Conservation (phyloP, 2,888 invertebrate genomes). For the Schizaphis graminum region DNA sequence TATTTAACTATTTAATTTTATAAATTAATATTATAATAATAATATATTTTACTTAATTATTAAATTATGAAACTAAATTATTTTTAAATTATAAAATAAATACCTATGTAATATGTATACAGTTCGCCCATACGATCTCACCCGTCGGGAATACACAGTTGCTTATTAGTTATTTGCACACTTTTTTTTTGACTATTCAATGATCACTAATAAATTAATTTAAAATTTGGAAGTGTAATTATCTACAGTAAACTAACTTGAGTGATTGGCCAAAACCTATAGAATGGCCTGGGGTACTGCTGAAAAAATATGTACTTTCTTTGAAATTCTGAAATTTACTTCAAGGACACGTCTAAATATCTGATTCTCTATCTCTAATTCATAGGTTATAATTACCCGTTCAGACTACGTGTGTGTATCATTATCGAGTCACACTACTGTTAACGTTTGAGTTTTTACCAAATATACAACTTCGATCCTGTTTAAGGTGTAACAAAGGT, state of each 20-base stretch:
- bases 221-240: neutral
- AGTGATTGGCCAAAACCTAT: neutral
- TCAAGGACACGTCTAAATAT: conserved; percentile 18
- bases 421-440: neutral
- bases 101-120: neutral
- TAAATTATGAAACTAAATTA: neutral
- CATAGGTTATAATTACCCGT: neutral
- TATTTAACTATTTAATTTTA: neutral
- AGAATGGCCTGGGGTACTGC: neutral
- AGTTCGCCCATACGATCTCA: neutral
- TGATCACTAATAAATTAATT: neutral
- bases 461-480: neutral
- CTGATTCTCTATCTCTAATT: neutral
- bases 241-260: neutral
- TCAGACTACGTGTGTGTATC: neutral
- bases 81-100: neutral
- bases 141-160: neutral
- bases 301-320: neutral
- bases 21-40: neutral
- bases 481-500: neutral
- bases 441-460: neutral
- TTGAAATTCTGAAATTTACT: neutral
- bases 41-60: neutral
- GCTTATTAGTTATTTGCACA: neutral
- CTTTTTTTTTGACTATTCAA: neutral